phyloP scores from a whole-genome alignment of 2,888 invertebrate genomes.

The Volucella inanis region DNA sequence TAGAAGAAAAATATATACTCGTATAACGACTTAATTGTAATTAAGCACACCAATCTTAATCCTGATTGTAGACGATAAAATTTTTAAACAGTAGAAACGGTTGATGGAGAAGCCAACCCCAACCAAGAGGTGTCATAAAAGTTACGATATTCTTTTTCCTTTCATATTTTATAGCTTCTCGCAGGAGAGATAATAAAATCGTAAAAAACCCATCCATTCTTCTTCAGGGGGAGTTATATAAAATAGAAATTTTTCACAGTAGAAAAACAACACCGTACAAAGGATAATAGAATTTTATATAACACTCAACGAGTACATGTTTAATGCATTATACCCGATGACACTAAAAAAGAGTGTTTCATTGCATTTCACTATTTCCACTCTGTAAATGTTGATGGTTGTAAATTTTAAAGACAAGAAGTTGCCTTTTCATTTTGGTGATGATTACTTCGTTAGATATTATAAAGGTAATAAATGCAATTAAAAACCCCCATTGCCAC shows the following conservation, averaged over 20 bases:
- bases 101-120: not conserved
- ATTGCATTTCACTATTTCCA: slow-evolving; percentile 17
- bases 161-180: slow-evolving; percentile 68
- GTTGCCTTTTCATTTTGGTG: slow-evolving; percentile 5
- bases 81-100: slow-evolving; percentile 28
- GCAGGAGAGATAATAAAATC: slow-evolving; percentile 65
- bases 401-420: slow-evolving; percentile 26
- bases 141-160: slow-evolving; percentile 42
- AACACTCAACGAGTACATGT: slow-evolving; percentile 60
- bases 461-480: slow-evolving; percentile 49
- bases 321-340: slow-evolving; percentile 64
- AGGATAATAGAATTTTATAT: slow-evolving; percentile 43
- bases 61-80: slow-evolving; percentile 64
- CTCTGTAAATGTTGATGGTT: not conserved
- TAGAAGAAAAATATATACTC: slow-evolving; percentile 31
- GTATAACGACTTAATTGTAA: slow-evolving; percentile 59
- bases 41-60: slow-evolving; percentile 64
- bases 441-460: slow-evolving; percentile 3
- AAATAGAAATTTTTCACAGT: not conserved
- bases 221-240: slow-evolving; percentile 1
- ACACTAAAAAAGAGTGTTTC: slow-evolving; percentile 55
- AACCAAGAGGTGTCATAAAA: slow-evolving; percentile 57
- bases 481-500: slow-evolving; percentile 49
- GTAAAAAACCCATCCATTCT: slow-evolving; percentile 34
- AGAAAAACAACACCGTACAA: slow-evolving; percentile 9